Percentiles rank a stretch among this genome's conserved stretches.
Evolutionary conservation across 2,888 invertebrate genomes (phyloP).

Genomic region (Matsumyia berberina): DNA sequence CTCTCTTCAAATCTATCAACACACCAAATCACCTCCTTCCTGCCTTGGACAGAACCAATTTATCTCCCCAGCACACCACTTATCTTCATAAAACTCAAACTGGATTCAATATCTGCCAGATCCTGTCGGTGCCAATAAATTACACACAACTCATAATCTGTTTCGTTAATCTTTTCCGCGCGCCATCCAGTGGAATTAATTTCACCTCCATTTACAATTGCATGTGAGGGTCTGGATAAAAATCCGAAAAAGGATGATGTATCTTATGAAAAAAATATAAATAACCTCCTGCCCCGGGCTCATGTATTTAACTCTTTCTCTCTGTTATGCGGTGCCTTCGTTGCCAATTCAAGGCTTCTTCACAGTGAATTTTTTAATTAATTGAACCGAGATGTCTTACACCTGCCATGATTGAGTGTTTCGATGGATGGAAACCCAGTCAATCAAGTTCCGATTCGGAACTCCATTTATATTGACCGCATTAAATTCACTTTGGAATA

Average conservation of each 20-base stretch:
- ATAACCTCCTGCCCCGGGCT: conserved; percentile 45
- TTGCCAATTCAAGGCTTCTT: conserved; percentile 35
- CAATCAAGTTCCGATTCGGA: conserved; percentile 56
- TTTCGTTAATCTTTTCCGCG: conserved; percentile 56
- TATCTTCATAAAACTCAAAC: not conserved
- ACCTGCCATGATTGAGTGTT: conserved; percentile 68
- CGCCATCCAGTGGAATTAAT: conserved; percentile 50
- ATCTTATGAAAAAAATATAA: conserved; percentile 41
- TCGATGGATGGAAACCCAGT: conserved; percentile 53
- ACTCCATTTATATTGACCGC: conserved; percentile 44
- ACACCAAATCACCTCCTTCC: not conserved
- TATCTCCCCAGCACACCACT: not conserved
- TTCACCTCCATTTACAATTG: conserved; percentile 24
- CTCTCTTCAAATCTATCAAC: too few species aligned
- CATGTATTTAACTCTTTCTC: conserved; percentile 16
- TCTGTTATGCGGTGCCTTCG: conserved; percentile 11
- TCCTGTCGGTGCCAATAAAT: conserved; percentile 19
- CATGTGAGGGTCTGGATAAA: conserved; percentile 28
- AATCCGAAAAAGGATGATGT: conserved; percentile 66
- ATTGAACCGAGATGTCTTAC: conserved; percentile 51
- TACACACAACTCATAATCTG: conserved; percentile 39
- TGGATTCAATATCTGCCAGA: not conserved
- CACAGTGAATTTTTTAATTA: conserved; percentile 47
- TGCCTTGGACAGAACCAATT: not conserved
- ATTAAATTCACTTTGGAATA: conserved; percentile 54